A percentile compares a stretch with the other conserved stretches of the same genome.
These are phyloP conservation scores for Danio tinwini DNA, from an alignment of 2,797 vertebrate genomes.

Conservation along the genomic window DNA sequence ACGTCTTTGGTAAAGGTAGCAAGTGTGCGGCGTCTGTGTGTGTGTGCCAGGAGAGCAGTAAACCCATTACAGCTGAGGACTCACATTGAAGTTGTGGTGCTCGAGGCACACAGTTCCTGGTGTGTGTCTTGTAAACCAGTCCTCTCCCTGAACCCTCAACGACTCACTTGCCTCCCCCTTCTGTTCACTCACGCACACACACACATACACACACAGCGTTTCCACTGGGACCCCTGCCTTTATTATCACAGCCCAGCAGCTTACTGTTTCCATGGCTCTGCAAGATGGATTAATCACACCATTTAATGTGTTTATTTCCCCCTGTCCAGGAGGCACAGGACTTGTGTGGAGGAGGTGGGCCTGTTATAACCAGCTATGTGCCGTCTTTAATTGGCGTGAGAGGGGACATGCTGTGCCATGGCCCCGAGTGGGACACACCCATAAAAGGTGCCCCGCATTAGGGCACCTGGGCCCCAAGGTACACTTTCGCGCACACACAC, in stretches of 20 bases:
- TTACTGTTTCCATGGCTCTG: slow-evolving; percentile 72
- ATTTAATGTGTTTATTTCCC: slow-evolving; percentile 72
- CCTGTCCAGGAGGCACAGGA: slow-evolving; percentile 70
- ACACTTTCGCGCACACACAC: slow-evolving; percentile 25
- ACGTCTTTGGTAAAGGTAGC: slow-evolving; percentile 28
- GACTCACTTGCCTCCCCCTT: slow-evolving; percentile 37
- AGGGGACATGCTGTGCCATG: slow-evolving; percentile 50
- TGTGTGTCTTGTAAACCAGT: slow-evolving; percentile 52
- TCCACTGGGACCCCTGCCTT: slow-evolving; percentile 62
- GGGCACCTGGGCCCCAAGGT: slow-evolving; percentile 41
- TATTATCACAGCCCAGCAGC: slow-evolving; percentile 62
- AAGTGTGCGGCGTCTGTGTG: neutral
- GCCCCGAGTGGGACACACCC: slow-evolving; percentile 41
- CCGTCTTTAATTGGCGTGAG: slow-evolving; percentile 61
- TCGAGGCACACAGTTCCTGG: slow-evolving; percentile 36
- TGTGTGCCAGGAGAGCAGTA: slow-evolving; percentile 31
- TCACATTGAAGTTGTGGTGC: slow-evolving; percentile 34
- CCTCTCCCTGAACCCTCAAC: slow-evolving; percentile 45
- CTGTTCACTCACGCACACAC: slow-evolving; percentile 43
- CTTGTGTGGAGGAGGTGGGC: slow-evolving; percentile 47
- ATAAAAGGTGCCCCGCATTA: slow-evolving; percentile 44
- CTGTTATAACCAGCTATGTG: slow-evolving; percentile 56
- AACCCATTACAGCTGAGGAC: slow-evolving; percentile 29
- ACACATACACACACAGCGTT: slow-evolving; percentile 40
- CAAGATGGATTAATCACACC: slow-evolving; percentile 73